Evolutionary conservation across 2,888 invertebrate genomes (phyloP), one percentile per base, ranked within the genome.

Genomic region (Congeria kusceri): DNA sequence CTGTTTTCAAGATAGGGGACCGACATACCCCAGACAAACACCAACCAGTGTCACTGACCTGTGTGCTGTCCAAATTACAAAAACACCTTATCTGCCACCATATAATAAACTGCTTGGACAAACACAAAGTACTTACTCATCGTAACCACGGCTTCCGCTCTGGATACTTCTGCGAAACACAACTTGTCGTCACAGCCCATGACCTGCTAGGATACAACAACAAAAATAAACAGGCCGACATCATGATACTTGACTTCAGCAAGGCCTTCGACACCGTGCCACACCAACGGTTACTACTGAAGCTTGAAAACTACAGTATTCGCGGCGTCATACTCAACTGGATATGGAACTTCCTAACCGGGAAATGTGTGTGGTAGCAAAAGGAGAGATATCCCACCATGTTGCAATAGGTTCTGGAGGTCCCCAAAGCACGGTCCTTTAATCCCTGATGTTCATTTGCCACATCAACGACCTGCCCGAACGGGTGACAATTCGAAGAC

Each of bases 91-190:
- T 65, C 29, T 72, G 56, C 23, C 62, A 29, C 32, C 39, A 62
- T 11, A 32, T 29, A 7, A 28, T 62, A 18, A 39, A 44, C 62
- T 23, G n/a, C 44, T 25, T 62, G 25, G 62, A 62, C 62, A 62
- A 32, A n/a, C 18, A 62, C 62, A 39, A 62, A n/a, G 56, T 64
- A 20, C 56, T 71, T 23, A 71, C 53, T 23, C 32, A 62, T 9
- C 57, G 53, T 20, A 71, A 71, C 44, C 71, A 71, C 32, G 71
- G 64, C 11, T 71, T 63, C 25, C 25, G 71, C 9, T 49, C 49
- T 9, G 71, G 71, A 15, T 71, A 56, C 57, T 71, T 63, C 4
- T 63, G 63, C 27, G 71, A 71, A 32, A 53, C 70, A 9, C 71
- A 71, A 44, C 53, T 64, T 25, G 25, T 71, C 2, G 39, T 71